A percentile compares a stretch with the other conserved stretches of the same genome.
Evolutionary conservation across 2,113 vertebrate genomes (phyloP).

Genomic region (Ictalurus punctatus): DNA sequence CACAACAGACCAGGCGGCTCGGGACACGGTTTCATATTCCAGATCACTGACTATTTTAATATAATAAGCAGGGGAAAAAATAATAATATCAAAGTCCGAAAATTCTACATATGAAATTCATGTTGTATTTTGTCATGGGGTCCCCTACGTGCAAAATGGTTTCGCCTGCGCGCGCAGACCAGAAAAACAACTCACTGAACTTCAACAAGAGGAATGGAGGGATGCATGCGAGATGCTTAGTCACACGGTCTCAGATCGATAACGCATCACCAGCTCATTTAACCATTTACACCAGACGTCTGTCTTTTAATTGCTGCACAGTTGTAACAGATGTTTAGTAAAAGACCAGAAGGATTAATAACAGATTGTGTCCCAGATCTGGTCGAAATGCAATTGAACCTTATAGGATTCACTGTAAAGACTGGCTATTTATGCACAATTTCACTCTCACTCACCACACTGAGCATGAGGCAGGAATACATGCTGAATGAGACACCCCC

Average conservation of each 20-base stretch:
- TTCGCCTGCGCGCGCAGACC: not conserved
- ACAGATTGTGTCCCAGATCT: no score
- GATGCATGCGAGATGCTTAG: not conserved
- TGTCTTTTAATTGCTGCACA: not conserved
- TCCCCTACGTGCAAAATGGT: not conserved
- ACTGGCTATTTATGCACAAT: no score
- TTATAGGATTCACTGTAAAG: no score
- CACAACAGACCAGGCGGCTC: not conserved
- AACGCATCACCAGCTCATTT: no score
- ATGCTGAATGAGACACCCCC: not conserved
- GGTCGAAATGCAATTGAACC: no score
- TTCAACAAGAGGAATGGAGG: not conserved
- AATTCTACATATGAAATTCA: not conserved
- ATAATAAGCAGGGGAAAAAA: no score
- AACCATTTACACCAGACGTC: no score
- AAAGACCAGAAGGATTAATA: no score
- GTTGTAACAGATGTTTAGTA: not conserved
- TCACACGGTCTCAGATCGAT: no score
- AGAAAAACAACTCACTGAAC: not conserved
- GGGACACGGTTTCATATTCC: not conserved
- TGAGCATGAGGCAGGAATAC: not conserved
- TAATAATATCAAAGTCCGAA: not conserved
- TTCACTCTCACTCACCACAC: not conserved
- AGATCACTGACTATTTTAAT: not conserved
- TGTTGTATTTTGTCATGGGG: not conserved